Percentiles rank a stretch among this genome's conserved stretches.
Conservation (phyloP, 2,888 invertebrate species). For the Tiliacea aurago region DNA sequence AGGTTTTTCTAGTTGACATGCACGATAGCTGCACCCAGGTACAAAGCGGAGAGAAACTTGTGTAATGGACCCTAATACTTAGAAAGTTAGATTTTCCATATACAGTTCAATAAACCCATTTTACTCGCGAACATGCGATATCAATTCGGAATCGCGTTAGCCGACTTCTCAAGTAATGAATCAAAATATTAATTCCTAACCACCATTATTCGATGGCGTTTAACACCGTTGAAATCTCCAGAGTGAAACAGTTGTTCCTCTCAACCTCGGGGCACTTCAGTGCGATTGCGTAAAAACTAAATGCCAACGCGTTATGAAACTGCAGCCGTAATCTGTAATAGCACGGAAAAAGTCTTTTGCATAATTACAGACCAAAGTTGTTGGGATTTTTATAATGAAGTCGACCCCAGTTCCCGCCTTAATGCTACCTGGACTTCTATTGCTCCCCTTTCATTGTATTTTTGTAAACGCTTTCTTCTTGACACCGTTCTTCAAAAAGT, state of each 20-base stretch:
- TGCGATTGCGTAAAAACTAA: slow-evolving; percentile 74
- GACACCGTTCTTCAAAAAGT: slow-evolving; percentile 47
- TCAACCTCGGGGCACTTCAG: slow-evolving; percentile 59
- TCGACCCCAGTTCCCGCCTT: slow-evolving; percentile 37
- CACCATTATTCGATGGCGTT: slow-evolving; percentile 54
- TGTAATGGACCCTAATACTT: slow-evolving; percentile 34
- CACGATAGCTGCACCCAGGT: slow-evolving; percentile 26
- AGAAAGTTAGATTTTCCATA: slow-evolving; percentile 49
- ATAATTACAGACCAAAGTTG: slow-evolving; percentile 55
- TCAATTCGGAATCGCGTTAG: slow-evolving; percentile 40
- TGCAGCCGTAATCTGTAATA: slow-evolving; percentile 54
- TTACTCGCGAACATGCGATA: slow-evolving; percentile 38
- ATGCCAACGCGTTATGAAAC: slow-evolving; percentile 73
- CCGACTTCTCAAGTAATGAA: slow-evolving; percentile 53
- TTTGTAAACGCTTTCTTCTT: slow-evolving; percentile 49
- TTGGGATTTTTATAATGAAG: slow-evolving; percentile 60
- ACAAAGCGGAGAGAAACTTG: slow-evolving; percentile 35
- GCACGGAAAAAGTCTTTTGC: slow-evolving; percentile 59
- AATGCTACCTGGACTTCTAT: slow-evolving; percentile 41
- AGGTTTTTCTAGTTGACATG: slow-evolving; percentile 47
- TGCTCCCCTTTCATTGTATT: slow-evolving; percentile 49
- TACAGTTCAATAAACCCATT: slow-evolving; percentile 53
- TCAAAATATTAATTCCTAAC: slow-evolving; percentile 63
- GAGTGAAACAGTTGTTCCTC: slow-evolving; percentile 63
- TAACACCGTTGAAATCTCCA: slow-evolving; percentile 63